A percentile compares a stretch with the other conserved stretches of the same genome.
Conservation (phyloP, 2,888 invertebrate species). For the Conus canariensis region DNA sequence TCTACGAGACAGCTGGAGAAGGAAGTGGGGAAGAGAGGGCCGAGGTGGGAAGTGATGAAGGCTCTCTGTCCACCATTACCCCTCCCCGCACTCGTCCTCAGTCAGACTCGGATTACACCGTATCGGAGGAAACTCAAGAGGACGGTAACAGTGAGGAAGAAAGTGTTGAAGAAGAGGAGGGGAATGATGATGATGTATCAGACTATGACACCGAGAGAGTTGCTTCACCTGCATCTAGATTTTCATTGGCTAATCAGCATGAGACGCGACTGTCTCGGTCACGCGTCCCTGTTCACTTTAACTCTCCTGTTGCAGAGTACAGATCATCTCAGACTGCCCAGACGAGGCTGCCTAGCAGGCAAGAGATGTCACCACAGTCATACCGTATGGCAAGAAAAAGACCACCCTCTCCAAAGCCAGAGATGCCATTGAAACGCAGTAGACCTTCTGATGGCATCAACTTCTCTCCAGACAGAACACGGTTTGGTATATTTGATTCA, state of each 20-base stretch:
- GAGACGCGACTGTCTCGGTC: neutral
- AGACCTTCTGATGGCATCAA: neutral
- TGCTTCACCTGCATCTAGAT: neutral
- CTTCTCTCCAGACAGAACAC: conserved; percentile 1
- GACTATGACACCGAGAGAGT: neutral
- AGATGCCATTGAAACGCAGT: neutral
- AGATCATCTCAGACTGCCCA: neutral
- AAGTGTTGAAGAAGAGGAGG: conserved; percentile 11
- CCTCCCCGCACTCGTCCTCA: conserved; percentile 42
- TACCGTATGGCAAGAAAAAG: conserved; percentile 25
- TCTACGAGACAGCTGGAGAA: conserved; percentile 33
- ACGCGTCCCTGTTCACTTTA: neutral
- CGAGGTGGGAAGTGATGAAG: conserved; percentile 25
- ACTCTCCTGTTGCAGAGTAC: neutral
- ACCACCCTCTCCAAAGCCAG: neutral
- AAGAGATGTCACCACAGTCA: neutral
- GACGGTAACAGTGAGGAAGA: neutral
- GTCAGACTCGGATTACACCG: conserved; percentile 35
- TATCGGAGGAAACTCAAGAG: neutral
- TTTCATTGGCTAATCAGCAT: neutral
- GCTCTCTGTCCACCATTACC: conserved; percentile 38
- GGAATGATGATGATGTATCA: neutral
- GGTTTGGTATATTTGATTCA: conserved; percentile 23
- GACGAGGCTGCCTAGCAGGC: neutral
- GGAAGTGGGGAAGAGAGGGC: neutral